A percentile compares a stretch with the other conserved stretches of the same genome.
Evolutionary conservation across 1,140 invertebrate genomes (phyloP).

Genomic region (Octopus sinensis): DNA sequence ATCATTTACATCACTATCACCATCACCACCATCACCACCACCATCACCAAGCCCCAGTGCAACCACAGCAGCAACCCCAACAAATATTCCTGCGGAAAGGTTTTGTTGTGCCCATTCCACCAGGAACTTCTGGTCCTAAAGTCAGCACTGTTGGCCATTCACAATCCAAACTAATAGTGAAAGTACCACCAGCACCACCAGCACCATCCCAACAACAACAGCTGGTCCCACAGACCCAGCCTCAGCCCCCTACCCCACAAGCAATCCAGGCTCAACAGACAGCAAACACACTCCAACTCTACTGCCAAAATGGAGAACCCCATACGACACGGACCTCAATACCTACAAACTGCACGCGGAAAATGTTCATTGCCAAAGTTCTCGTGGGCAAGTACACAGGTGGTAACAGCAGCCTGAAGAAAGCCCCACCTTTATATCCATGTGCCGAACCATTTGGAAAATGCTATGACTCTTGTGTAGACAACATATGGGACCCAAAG

Average conservation of each 20-base stretch:
- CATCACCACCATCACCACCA: not conserved
- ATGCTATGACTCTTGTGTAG: conserved; percentile 45
- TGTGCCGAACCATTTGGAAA: conserved; percentile 34
- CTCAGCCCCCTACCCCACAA: not conserved
- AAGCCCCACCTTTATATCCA: conserved; percentile 38
- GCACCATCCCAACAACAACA: not conserved
- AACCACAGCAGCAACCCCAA: conserved; percentile 4
- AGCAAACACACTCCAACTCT: not conserved
- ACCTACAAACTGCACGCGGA: conserved; percentile 21
- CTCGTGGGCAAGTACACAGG: conserved; percentile 37
- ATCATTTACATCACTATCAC: not conserved
- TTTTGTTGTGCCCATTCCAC: conserved; percentile 21
- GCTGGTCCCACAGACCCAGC: not conserved
- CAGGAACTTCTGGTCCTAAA: conserved; percentile 11
- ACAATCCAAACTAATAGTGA: conserved; percentile 9
- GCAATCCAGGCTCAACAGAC: not conserved
- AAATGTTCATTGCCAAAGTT: conserved; percentile 45
- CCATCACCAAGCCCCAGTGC: not conserved
- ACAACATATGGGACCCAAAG: conserved; percentile 38
- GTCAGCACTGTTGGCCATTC: conserved; percentile 1
- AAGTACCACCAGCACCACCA: not conserved
- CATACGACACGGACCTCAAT: conserved; percentile 7
- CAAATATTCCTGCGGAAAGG: not conserved
- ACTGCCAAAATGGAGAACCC: not conserved
- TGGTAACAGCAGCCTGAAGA: conserved; percentile 29